Conservation (phyloP, 1,140 invertebrate genomes). For the Dendroctonus ponderosae region DNA sequence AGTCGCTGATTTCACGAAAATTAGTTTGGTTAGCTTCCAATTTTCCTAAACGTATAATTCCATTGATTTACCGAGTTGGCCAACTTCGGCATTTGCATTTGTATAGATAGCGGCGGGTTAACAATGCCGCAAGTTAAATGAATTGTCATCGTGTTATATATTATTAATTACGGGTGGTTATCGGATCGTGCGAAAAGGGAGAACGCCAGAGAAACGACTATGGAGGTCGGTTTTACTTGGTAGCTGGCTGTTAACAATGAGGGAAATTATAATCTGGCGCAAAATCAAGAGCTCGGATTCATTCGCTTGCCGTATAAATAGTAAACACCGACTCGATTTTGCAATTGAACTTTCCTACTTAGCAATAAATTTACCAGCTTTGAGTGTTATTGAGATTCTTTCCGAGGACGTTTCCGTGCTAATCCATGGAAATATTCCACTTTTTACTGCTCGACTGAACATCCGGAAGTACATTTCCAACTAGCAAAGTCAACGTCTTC, state of each 20-base stretch:
- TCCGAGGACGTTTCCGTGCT: too few relatives aligned
- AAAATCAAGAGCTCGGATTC: constrained; percentile 15
- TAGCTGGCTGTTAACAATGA: constrained; percentile 14
- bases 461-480: too few relatives aligned
- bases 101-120: constrained; percentile 32
- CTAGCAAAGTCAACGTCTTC: neutral
- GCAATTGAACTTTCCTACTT: neutral
- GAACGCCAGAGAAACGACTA: constrained; percentile 15
- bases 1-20: constrained; percentile 27
- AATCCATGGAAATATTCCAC: too few relatives aligned
- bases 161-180: constrained; percentile 27
- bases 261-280: constrained; percentile 11
- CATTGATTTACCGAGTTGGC: constrained; percentile 35
- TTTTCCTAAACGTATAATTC: constrained; percentile 34
- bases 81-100: constrained; percentile 36
- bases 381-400: too few relatives aligned
- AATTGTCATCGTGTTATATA: constrained; percentile 33
- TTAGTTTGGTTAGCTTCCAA: constrained; percentile 34
- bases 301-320: neutral
- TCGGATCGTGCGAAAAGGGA: constrained; percentile 19
- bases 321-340: constrained; percentile 10
- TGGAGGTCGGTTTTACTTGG: constrained; percentile 19
- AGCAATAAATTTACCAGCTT: too few relatives aligned
- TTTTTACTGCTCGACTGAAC: too few relatives aligned
- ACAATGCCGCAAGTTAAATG: constrained; percentile 37